Evolutionary conservation across 2,888 invertebrate species (phyloP).

Genomic region (Punctoribates punctum): DNA sequence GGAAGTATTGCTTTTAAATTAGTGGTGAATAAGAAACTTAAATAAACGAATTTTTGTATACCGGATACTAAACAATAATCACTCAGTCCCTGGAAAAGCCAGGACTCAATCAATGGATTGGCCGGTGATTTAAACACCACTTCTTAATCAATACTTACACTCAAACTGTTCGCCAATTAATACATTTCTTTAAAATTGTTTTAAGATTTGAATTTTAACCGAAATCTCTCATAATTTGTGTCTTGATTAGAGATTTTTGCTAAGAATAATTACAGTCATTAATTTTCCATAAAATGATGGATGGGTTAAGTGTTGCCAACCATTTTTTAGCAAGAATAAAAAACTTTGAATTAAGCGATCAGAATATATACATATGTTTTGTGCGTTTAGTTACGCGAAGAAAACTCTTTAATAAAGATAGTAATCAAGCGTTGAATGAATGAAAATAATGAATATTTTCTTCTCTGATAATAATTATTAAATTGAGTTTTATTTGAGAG

Average conservation of each 20-base stretch:
- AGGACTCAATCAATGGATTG: background rate
- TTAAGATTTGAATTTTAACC: background rate
- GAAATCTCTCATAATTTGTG: background rate
- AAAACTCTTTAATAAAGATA: background rate
- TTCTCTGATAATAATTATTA: background rate
- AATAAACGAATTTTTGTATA: background rate
- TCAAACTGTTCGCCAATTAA: too few species aligned
- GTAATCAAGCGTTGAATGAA: background rate
- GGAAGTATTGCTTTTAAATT: background rate
- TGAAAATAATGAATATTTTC: slow-evolving; percentile 2
- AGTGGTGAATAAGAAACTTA: background rate
- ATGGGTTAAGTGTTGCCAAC: background rate
- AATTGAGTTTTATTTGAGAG: background rate
- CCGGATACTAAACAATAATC: background rate
- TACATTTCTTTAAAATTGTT: background rate
- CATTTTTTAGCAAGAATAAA: background rate
- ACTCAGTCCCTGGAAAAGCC: background rate
- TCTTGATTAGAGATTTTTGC: background rate
- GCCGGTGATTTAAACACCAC: background rate
- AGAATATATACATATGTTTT: background rate
- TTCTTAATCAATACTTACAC: too few species aligned
- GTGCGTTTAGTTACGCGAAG: background rate
- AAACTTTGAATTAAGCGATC: background rate
- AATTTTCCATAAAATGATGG: background rate
- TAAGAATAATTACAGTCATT: background rate